Percentiles rank a stretch among this genome's conserved stretches.
These are phyloP conservation scores for Okapia johnstoni DNA, from an alignment of 2,113 vertebrate genomes.

Conservation along the genomic window DNA sequence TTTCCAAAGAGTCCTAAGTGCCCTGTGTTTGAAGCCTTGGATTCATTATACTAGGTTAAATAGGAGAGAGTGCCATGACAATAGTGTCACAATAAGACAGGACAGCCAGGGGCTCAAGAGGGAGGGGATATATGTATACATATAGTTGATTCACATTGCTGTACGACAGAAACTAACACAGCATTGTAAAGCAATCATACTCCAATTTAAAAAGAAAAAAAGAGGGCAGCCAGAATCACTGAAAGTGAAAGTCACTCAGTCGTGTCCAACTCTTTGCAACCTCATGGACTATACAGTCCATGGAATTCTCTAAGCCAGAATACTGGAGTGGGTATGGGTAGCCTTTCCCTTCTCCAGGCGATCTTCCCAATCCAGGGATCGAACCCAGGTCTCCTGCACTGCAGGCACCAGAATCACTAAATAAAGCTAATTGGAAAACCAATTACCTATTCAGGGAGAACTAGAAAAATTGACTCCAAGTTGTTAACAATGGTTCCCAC, in stretches of 20 bases:
- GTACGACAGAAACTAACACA: background rate
- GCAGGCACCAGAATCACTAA: background rate
- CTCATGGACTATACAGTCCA: background rate
- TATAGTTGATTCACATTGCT: background rate
- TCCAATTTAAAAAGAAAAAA: background rate
- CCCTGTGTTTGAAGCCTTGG: background rate
- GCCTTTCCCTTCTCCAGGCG: background rate
- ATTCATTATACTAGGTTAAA: background rate
- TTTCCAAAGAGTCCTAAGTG: background rate
- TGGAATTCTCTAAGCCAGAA: background rate
- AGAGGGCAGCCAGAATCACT: background rate
- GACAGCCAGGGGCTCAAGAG: background rate
- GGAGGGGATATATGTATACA: background rate
- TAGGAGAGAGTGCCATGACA: background rate
- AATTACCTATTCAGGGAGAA: background rate
- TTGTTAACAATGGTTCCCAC: background rate
- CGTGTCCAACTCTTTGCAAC: fast-evolving
- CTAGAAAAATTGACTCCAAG: background rate
- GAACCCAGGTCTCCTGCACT: background rate
- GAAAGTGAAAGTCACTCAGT: background rate
- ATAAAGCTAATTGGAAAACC: background rate
- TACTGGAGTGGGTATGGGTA: background rate
- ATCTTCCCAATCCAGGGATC: background rate
- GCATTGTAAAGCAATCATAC: background rate
- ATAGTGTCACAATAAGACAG: background rate